Base-by-base conservation (phyloP, 2,797 vertebrate species). In the Mus spretus region DNA sequence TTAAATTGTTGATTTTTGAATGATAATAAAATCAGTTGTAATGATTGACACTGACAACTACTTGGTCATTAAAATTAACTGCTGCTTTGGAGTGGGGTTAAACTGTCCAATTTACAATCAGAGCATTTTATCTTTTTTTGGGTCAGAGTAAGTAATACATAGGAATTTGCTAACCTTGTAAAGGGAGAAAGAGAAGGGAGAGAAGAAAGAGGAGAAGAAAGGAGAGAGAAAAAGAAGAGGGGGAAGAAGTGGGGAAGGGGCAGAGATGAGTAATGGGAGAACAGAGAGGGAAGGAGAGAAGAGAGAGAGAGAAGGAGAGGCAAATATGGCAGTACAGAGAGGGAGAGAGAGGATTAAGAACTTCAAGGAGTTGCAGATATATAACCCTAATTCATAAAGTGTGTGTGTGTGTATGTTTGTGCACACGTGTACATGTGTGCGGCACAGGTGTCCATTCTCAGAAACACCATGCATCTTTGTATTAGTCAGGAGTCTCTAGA, bases 11-110 rank as follows among this genome's bases (percentile, higher is more conserved):
- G 86, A 75, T 59, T 75, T 75, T 75, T 55, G 70, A 57, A 59
- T 75, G 26, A 75, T 37, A 75, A 88, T 87, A 75, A 74, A 55
- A 37, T 65, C 31, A 34, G 50, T 92, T 89, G 77, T 82, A 83
- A 44, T 79, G 34, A 31, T 57, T 87, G 81, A 78, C 40, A 81
- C 37, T 20, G 85, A 57, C 53, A 88, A 75, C 50, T 72, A 37
- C 22, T 19, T 72, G 50, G 22, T 72, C 37, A 74, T 74, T 87
- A 87, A 87, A 87, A 74, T 87, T 55, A 72, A 57, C 53, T 59
- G 70, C 37, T 59, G 14, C 6, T 88, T 22, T 74, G 26, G n/a
- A 28, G 47, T 74, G 26, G 17, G 10, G 17, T 75, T 59, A 59
- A 44, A 40, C 8, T 57, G 53, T 59, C 11, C 53, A 88, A 88